Percentiles rank a stretch among this genome's conserved stretches.
These are phyloP conservation scores for Drosophila picticornis DNA, from an alignment of 2,888 invertebrate species.

Conservation along the genomic window DNA sequence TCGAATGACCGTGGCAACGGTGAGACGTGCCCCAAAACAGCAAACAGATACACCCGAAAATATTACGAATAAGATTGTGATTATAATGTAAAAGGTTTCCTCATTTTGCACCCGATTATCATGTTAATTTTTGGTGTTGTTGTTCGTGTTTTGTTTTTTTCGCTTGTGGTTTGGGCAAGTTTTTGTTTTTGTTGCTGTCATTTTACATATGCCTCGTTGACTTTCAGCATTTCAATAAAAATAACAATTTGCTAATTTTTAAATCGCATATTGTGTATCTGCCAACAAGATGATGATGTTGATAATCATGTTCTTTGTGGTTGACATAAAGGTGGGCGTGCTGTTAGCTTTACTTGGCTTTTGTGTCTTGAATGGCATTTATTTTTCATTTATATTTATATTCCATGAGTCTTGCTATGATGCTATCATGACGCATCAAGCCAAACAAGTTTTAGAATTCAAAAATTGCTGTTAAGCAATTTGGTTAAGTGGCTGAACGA, in stretches of 20 bases:
- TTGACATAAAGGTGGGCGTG: slow-evolving; percentile 51
- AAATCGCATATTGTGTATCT: slow-evolving; percentile 51
- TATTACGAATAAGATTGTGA: slow-evolving; percentile 31
- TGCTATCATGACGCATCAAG: slow-evolving; percentile 33
- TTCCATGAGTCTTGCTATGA: slow-evolving; percentile 5
- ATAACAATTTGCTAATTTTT: slow-evolving; percentile 77
- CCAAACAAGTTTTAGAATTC: slow-evolving; percentile 15
- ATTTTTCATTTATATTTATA: slow-evolving; percentile 1
- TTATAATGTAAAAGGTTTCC: slow-evolving; percentile 51
- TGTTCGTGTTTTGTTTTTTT: slow-evolving; percentile 26
- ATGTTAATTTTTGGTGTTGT: slow-evolving; percentile 60
- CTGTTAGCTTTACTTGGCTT: slow-evolving; percentile 43
- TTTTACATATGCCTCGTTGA: slow-evolving; percentile 44
- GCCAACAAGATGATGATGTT: slow-evolving; percentile 34
- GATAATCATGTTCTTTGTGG: slow-evolving; percentile 40
- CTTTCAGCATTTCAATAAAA: slow-evolving; percentile 74
- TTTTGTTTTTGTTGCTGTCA: slow-evolving; percentile 31
- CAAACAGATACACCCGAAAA: slow-evolving; percentile 26
- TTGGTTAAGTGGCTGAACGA: neutral
- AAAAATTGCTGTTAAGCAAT: slow-evolving; percentile 1
- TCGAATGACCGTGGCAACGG: slow-evolving; percentile 36
- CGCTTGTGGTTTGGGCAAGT: slow-evolving; percentile 40
- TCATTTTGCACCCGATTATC: slow-evolving; percentile 61
- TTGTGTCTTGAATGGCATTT: slow-evolving; percentile 24
- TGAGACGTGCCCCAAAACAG: slow-evolving; percentile 37